Percentiles rank a stretch among this genome's conserved stretches.
Evolutionary conservation across 2,888 invertebrate species (phyloP).

Genomic region (Epirrita christyi): DNA sequence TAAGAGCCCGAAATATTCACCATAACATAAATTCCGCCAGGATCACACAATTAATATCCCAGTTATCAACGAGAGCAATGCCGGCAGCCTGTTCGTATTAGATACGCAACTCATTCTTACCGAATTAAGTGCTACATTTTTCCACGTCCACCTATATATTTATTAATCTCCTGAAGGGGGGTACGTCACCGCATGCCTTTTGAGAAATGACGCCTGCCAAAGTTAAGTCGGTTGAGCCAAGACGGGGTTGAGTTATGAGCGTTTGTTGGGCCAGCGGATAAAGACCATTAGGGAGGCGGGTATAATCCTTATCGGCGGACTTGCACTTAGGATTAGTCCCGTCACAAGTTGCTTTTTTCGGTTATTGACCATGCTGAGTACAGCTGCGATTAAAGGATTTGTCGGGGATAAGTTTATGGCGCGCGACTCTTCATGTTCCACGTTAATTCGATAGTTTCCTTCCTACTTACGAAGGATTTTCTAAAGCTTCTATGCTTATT

Average conservation of each 20-base stretch:
- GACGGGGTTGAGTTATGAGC: slow-evolving; percentile 81
- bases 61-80: slow-evolving; percentile 51
- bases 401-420: slow-evolving; percentile 44
- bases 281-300: slow-evolving; percentile 79
- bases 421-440: slow-evolving; percentile 17
- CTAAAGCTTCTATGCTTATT: too few relatives aligned
- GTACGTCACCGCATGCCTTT: slow-evolving; percentile 80
- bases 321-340: slow-evolving; percentile 84
- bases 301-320: slow-evolving; percentile 83
- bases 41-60: slow-evolving; percentile 47
- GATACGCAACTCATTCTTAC: slow-evolving; percentile 74
- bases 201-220: slow-evolving; percentile 85
- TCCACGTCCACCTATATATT: slow-evolving; percentile 81
- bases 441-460: slow-evolving; percentile 2
- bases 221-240: slow-evolving; percentile 84
- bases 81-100: slow-evolving; percentile 53
- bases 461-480: not conserved
- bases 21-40: slow-evolving; percentile 38
- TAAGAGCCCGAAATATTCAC: slow-evolving; percentile 33
- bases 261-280: slow-evolving; percentile 82
- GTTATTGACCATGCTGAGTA: slow-evolving; percentile 72
- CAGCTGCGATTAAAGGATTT: slow-evolving; percentile 78
- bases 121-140: slow-evolving; percentile 81
- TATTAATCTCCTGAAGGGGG: slow-evolving; percentile 68
- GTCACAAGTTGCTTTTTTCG: slow-evolving; percentile 81